Conservation (phyloP, 2,113 vertebrate genomes). For the Austrofundulus limnaeus region DNA sequence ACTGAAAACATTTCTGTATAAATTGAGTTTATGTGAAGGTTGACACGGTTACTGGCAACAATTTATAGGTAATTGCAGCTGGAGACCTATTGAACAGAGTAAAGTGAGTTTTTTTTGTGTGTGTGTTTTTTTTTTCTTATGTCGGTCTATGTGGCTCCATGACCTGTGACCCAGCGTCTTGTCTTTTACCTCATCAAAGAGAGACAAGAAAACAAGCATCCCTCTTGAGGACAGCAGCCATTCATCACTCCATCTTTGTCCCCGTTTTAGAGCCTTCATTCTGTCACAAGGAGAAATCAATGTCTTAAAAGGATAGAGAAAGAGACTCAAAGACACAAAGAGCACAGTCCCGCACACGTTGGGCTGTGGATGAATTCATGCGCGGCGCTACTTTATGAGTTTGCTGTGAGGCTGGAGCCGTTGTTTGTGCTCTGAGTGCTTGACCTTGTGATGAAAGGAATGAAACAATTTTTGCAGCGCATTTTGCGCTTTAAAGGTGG, state of each 20-base stretch:
- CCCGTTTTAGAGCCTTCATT: slow-evolving; percentile 60
- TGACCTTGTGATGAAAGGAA: slow-evolving; percentile 68
- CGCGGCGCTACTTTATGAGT: slow-evolving; percentile 48
- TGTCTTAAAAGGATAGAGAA: slow-evolving; percentile 58
- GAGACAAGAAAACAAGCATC: slow-evolving; percentile 69
- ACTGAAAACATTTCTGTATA: slow-evolving; percentile 29
- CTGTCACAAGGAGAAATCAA: slow-evolving; percentile 69
- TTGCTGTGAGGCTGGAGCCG: slow-evolving; percentile 47
- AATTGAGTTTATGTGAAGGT: slow-evolving; percentile 41
- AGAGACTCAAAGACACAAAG: slow-evolving; percentile 59
- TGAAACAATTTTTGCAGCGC: slow-evolving; percentile 43
- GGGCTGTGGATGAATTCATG: slow-evolving; percentile 37
- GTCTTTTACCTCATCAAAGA: slow-evolving; percentile 75
- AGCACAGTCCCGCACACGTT: slow-evolving; percentile 45
- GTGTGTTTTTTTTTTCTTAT: slow-evolving; percentile 43
- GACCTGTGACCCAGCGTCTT: slow-evolving; percentile 65
- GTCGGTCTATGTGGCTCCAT: slow-evolving; percentile 63
- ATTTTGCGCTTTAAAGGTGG: slow-evolving; percentile 41
- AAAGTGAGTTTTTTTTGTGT: slow-evolving; percentile 68
- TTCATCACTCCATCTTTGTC: slow-evolving; percentile 75
- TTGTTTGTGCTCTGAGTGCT: slow-evolving; percentile 63
- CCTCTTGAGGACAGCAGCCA: slow-evolving; percentile 65
- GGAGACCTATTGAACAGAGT: slow-evolving; percentile 65
- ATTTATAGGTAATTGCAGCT: slow-evolving; percentile 69
- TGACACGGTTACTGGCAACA: slow-evolving; percentile 54